Conservation (phyloP, 2,888 invertebrate genomes). For the Amphipyra tragopoginis region DNA sequence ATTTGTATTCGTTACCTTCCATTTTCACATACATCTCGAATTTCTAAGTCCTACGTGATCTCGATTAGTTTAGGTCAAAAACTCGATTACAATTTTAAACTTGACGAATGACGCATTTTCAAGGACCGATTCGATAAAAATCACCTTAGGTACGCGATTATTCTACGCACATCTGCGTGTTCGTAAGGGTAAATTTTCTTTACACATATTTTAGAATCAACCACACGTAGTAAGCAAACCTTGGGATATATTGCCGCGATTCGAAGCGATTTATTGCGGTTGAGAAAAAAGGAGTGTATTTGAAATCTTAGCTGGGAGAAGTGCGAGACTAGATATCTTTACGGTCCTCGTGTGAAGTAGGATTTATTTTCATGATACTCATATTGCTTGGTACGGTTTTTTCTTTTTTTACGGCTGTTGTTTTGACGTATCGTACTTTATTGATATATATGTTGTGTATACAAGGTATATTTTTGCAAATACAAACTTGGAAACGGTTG, state of each 20-base stretch:
- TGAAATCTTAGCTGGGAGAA: slow-evolving; percentile 62
- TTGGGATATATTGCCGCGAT: slow-evolving; percentile 69
- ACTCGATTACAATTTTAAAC: slow-evolving; percentile 31
- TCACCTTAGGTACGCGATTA: slow-evolving; percentile 23
- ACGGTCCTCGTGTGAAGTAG: slow-evolving; percentile 56
- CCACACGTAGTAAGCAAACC: slow-evolving; percentile 72
- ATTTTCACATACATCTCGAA: slow-evolving; percentile 1
- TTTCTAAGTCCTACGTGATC: slow-evolving; percentile 16
- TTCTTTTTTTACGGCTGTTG: slow-evolving; percentile 37
- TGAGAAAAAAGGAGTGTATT: slow-evolving; percentile 67
- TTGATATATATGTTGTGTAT: slow-evolving; percentile 10
- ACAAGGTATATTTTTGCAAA: background rate
- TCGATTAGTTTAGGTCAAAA: slow-evolving; percentile 25
- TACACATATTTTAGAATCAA: slow-evolving; percentile 71
- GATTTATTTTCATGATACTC: slow-evolving; percentile 59
- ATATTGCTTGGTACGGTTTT: slow-evolving; percentile 35
- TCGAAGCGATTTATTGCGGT: slow-evolving; percentile 67
- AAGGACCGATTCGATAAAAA: slow-evolving; percentile 28
- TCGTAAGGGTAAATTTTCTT: slow-evolving; percentile 63
- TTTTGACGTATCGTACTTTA: slow-evolving; percentile 36
- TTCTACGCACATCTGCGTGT: slow-evolving; percentile 44
- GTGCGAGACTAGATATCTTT: slow-evolving; percentile 59
- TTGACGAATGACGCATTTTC: slow-evolving; percentile 30
- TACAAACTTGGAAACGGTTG: background rate
- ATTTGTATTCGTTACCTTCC: background rate